These are phyloP conservation scores for Peromyscus californicus DNA, from an alignment of 2,113 vertebrate genomes.

Conservation along the genomic window DNA sequence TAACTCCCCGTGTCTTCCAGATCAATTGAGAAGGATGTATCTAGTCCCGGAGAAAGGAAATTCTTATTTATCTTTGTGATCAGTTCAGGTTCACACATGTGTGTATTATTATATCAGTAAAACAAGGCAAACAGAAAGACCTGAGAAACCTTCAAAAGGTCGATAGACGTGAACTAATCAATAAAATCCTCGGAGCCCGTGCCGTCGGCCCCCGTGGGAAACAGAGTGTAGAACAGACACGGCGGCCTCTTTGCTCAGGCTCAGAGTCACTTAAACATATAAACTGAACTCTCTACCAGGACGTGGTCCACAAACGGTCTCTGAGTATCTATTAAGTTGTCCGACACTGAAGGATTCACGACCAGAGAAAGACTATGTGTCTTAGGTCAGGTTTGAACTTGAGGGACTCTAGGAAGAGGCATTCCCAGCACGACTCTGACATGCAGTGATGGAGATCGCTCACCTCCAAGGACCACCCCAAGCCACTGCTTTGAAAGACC, in stretches of 20 bases:
- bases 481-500: not conserved
- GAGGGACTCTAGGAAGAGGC: not conserved
- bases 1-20: conserved; percentile 1
- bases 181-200: not conserved
- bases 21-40: not conserved
- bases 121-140: not conserved
- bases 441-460: not conserved
- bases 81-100: not conserved
- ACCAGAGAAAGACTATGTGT: not conserved
- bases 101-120: not conserved
- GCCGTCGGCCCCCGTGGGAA: not conserved
- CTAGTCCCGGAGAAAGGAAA: not conserved
- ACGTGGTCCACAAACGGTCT: not conserved
- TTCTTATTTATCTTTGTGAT: conserved; percentile 37
- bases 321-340: not conserved
- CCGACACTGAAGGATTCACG: not conserved
- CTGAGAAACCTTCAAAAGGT: not conserved
- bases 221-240: rapidly evolving
- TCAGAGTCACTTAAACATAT: not conserved
- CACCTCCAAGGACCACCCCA: not conserved
- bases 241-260: not conserved
- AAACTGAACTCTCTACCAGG: not conserved
- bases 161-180: not conserved
- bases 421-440: not conserved
- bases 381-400: conserved; percentile 2